Evolutionary conservation across 2,797 vertebrate genomes (phyloP).

Genomic region (Falco novaeseelandiae): DNA sequence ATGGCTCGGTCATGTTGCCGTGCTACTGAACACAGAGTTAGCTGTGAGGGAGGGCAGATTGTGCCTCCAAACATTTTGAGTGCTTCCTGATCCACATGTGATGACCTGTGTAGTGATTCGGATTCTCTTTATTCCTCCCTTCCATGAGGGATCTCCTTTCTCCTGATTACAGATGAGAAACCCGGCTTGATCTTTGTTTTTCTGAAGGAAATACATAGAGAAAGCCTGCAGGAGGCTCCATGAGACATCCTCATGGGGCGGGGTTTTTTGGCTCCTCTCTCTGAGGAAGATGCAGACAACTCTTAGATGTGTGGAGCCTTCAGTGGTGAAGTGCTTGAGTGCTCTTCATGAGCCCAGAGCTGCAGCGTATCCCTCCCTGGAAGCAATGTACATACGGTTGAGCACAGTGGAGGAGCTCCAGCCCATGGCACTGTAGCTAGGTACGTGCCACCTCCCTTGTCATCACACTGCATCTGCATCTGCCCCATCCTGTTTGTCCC

Average conservation of each 20-base stretch:
- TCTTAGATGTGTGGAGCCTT: not conserved
- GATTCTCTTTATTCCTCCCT: not conserved
- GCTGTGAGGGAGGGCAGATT: not conserved
- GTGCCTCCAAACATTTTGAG: not conserved
- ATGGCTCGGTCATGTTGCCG: not conserved
- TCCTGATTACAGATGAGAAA: not conserved
- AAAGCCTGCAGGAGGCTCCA: not conserved
- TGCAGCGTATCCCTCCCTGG: not conserved
- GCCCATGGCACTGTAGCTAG: not conserved
- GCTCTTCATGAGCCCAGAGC: not conserved
- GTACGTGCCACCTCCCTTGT: not conserved
- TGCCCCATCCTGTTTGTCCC: not conserved
- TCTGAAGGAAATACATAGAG: not conserved
- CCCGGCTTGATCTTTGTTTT: not conserved
- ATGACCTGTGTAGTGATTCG: not conserved
- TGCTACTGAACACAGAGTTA: not conserved
- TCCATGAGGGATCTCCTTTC: not conserved
- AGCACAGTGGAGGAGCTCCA: not conserved
- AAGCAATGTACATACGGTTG: not conserved
- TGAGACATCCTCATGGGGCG: not conserved
- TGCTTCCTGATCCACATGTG: accelerated
- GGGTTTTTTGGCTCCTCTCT: not conserved
- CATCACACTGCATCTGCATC: accelerated
- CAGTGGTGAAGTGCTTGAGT: not conserved
- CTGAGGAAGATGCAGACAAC: not conserved